Conservation (phyloP, 2,888 invertebrate genomes). For the Melanostoma scalare region DNA sequence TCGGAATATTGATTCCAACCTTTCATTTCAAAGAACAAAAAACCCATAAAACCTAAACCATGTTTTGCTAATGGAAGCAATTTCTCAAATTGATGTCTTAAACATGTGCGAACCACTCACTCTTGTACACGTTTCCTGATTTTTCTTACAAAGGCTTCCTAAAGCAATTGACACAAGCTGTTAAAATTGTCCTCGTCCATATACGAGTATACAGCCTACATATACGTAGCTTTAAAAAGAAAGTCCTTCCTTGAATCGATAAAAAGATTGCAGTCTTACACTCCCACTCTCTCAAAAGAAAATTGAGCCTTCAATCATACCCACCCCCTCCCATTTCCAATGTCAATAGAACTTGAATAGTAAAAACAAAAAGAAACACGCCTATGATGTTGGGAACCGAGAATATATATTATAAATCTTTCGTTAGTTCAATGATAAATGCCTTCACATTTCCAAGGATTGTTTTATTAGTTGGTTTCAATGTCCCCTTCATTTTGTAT, state of each 20-base stretch:
- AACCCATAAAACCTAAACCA: too few species aligned
- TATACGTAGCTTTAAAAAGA: background rate
- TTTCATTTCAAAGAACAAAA: too few species aligned
- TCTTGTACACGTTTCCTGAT: too few species aligned
- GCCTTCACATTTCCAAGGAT: constrained; percentile 12
- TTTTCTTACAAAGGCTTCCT: too few species aligned
- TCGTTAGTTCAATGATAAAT: constrained; percentile 19
- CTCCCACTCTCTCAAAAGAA: constrained; percentile 10
- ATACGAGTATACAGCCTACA: background rate
- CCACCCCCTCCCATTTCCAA: background rate
- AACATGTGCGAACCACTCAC: too few species aligned
- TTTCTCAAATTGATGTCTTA: too few species aligned
- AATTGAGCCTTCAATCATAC: constrained; percentile 1
- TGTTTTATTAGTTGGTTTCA: constrained; percentile 14
- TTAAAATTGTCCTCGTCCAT: background rate
- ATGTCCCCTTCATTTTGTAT: background rate
- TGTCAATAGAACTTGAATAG: constrained; percentile 26
- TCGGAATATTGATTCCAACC: too few species aligned
- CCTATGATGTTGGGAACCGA: background rate
- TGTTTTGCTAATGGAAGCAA: too few species aligned
- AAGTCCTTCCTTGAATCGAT: constrained; percentile 9
- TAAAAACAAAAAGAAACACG: background rate
- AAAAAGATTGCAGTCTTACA: constrained; percentile 1
- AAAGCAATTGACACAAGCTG: background rate
- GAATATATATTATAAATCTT: background rate